Evolutionary conservation across 2,797 vertebrate species (phyloP), one percentile per base, ranked within the genome.

Genomic region (Alca torda): DNA sequence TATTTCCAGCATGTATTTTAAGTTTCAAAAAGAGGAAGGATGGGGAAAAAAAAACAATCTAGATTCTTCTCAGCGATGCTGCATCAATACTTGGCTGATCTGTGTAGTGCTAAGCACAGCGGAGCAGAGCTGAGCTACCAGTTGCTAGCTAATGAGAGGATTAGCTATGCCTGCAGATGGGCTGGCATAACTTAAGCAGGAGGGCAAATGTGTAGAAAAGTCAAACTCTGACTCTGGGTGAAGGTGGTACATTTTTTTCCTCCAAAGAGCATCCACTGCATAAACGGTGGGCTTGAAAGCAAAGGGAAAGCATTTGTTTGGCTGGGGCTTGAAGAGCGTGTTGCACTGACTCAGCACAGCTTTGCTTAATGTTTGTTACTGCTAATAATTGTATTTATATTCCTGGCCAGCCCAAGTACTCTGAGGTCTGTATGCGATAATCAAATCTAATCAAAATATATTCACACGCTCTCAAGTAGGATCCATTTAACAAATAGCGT

Each of bases 1-100:
- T 96, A 97, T 97, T 97, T 98, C 83, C 95, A 97, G 87, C 83
- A 56, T 95, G 85, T 95, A 96, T 96, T 96, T 96, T 91, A 93
- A 95, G 81, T 94, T 97, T 96, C 94, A 82, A 90, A 96, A 96
- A 89, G 84, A 93, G 75, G 91, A 93, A 95, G 64, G 80, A 89
- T 31, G 39, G 59, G 67, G 20, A 4, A 50, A 75, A 50, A 77
- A 84, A 89, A 69, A 25, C 95, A 87, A 95, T 96, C 95, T 93
- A 86, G 96, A 95, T 97, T 97, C 96, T 96, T 80, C 90, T 95
- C 92, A 79, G 94, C 86, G 93, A 93, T 89, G 93, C 92, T 18
- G 60, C 96, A 92, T 97, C 95, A 96, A 93, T 97, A 96, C 93
- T 96, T 84, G 95, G 77, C 72, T 96, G 96, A 95, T 95, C 93